phyloP scores from a whole-genome alignment of 2,113 vertebrate species.

The Antechinus flavipes region DNA sequence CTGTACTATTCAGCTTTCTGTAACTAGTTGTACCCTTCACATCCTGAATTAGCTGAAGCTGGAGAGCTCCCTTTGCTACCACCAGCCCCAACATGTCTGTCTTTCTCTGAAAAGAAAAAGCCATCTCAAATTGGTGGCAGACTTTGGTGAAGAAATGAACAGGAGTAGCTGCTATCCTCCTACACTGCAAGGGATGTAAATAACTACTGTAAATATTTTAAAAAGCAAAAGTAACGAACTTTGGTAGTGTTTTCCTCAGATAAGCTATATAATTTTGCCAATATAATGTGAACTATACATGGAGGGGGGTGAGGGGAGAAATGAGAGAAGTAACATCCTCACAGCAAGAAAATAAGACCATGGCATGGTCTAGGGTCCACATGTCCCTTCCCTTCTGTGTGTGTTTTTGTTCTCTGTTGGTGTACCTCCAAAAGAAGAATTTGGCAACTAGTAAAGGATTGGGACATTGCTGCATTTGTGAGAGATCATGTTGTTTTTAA shows the following conservation, averaged over 20 bases:
- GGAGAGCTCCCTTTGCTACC: neutral
- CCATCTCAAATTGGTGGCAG: neutral
- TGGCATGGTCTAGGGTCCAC: neutral
- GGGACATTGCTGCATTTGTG: constrained; percentile 1
- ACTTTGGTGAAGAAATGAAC: neutral
- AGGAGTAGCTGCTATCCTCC: neutral
- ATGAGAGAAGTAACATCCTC: neutral
- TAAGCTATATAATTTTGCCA: neutral
- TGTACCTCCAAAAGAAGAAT: constrained; percentile 41
- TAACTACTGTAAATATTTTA: neutral
- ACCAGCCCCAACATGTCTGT: neutral
- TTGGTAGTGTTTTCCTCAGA: neutral
- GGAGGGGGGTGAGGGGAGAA: neutral
- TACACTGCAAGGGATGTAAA: neutral
- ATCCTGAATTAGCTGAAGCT: neutral
- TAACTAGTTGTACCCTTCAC: neutral
- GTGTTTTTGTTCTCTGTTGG: neutral
- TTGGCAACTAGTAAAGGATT: constrained; percentile 12
- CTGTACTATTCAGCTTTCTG: neutral
- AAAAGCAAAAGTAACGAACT: neutral
- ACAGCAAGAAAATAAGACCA: neutral
- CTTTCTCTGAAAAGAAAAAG: neutral
- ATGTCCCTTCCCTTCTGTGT: constrained; percentile 5
- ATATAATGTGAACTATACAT: neutral
- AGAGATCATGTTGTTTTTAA: neutral